phyloP scores from a whole-genome alignment of 2,113 vertebrate genomes.

The Sceloporus undulatus region DNA sequence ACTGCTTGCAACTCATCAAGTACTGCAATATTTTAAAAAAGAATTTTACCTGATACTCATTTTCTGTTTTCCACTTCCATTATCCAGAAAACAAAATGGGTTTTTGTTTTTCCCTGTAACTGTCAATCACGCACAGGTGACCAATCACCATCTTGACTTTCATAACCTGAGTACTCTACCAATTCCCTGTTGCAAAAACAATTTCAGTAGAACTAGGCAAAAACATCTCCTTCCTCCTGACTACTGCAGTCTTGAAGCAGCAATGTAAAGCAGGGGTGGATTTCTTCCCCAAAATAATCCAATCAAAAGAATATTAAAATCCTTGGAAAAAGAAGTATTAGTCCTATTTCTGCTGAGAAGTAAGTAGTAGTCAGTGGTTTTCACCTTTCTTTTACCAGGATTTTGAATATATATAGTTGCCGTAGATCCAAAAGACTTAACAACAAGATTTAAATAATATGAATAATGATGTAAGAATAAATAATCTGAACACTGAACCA shows the following conservation, averaged over 20 bases:
- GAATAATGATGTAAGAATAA: too few relatives aligned
- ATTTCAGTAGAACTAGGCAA: conserved; percentile 76
- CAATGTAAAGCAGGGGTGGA: conserved; percentile 20
- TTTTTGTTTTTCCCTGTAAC: conserved; percentile 89
- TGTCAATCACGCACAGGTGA: conserved; percentile 89
- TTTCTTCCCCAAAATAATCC: conserved; percentile 68
- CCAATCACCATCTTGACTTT: conserved; percentile 88
- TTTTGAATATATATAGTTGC: too few relatives aligned
- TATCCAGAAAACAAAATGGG: conserved; percentile 88
- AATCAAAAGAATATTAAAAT: conserved; percentile 34
- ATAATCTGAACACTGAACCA: too few relatives aligned
- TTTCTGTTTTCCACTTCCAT: conserved; percentile 89
- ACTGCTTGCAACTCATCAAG: conserved; percentile 60
- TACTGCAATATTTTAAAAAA: conserved; percentile 87
- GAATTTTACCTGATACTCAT: conserved; percentile 87
- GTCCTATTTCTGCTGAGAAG: conserved; percentile 37
- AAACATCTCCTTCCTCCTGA: conserved; percentile 71
- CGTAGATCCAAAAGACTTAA: too few relatives aligned
- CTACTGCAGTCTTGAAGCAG: conserved; percentile 65
- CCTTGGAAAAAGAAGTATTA: background rate
- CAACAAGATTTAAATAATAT: too few relatives aligned
- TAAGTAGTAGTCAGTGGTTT: background rate
- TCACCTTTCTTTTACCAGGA: too few relatives aligned
- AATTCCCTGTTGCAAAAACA: conserved; percentile 79
- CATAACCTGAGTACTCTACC: conserved; percentile 83